A percentile compares a stretch with the other conserved stretches of the same genome.
These are phyloP conservation scores for Fulmarus glacialis DNA, from an alignment of 2,113 vertebrate species.

Conservation along the genomic window DNA sequence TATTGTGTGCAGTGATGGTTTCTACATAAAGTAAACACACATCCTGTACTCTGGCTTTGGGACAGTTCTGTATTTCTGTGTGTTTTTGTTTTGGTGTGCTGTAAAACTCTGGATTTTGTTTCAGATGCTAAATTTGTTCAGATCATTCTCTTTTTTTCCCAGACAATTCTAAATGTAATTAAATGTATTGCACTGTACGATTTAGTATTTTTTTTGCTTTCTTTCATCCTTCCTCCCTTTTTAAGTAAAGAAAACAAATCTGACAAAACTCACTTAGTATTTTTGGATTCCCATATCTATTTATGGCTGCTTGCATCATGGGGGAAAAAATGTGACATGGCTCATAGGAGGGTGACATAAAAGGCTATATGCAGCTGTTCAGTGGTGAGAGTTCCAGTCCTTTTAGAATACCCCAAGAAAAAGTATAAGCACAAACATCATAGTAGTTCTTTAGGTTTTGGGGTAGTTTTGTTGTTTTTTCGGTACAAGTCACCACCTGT, in stretches of 20 bases:
- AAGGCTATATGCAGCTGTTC: not conserved
- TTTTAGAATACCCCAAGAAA: not conserved
- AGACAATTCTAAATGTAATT: not conserved
- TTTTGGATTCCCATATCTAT: conserved; percentile 46
- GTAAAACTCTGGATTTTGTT: not conserved
- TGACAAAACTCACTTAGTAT: not conserved
- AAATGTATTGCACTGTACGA: not conserved
- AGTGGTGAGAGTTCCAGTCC: not conserved
- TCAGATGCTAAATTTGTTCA: not conserved
- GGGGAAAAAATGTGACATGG: not conserved
- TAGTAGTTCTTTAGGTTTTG: not conserved
- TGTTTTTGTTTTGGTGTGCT: not conserved
- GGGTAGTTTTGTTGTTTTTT: not conserved
- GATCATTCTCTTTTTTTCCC: not conserved
- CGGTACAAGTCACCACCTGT: not conserved
- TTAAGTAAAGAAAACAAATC: conserved; percentile 39
- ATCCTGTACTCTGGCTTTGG: not conserved
- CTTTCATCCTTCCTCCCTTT: not conserved
- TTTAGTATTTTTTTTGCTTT: not conserved
- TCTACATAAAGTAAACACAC: not conserved
- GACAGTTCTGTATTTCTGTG: not conserved
- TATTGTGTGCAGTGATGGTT: not conserved
- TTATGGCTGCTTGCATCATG: not conserved
- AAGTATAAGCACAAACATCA: not conserved
- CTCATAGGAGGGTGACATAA: not conserved